Evolutionary conservation across 1,140 invertebrate species (phyloP), one percentile per base, ranked within the genome.

Genomic region (Wiebesia pumilae): DNA sequence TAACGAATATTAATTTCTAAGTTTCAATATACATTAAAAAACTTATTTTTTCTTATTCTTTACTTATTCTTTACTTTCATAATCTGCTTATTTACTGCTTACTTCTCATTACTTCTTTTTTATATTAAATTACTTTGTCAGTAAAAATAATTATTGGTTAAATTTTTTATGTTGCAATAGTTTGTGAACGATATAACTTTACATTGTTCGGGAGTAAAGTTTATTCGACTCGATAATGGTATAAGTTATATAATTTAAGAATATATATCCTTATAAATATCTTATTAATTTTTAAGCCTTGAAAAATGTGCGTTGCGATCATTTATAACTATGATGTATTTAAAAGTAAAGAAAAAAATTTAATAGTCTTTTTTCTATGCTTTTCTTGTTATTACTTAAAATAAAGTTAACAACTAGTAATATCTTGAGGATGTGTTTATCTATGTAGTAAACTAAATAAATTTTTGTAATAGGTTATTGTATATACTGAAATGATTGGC

Each of bases 131-230:
- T 62, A 62, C 43, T 47, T 47, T 47, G 51, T 54, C 9, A 21
- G 51, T 54, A 54, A 69, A 69, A 35, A 69, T 75, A 75, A 2
- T 43, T 75, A 75, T 75, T 43, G 38, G 38, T 73, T 73, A 73
- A 40, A 24, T 75, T 75, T 43, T 38, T 75, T 73, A 24, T 40
- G 71, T 43, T 75, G 9, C 10, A 75, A 43, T 43, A 27, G 43
- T 43, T 75, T 75, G 69, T 75, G 3, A n/a, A 43, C 10, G 24
- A 75, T 14, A 43, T 6, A 24, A n/a, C 9, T 75, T 69, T 69
- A 75, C 19, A 75, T n/a, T 43, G 40, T 38, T 75, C 14, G 21
- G 38, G 9, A 43, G 38, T 75, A 40, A 43, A 43, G 9, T 43
- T 43, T 43, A 12, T 73, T 73, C 35, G 38, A 43, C 21, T 43